A percentile compares a stretch with the other conserved stretches of the same genome.
Evolutionary conservation across 1,140 invertebrate species (phyloP).

Genomic region (Asobara japonica): DNA sequence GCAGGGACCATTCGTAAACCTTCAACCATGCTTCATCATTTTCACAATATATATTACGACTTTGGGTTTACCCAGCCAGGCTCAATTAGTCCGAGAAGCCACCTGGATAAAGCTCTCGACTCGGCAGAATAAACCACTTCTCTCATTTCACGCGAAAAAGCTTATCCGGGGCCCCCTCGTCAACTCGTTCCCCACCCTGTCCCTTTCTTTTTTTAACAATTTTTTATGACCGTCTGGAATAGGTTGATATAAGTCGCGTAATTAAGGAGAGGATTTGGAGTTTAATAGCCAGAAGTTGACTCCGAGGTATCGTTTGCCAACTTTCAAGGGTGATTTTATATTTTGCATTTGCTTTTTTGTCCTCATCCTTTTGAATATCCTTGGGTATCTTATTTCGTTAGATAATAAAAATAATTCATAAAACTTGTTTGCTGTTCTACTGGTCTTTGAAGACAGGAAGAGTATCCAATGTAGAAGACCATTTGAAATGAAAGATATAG

Average conservation of each 20-base stretch:
- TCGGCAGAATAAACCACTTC: slow-evolving; percentile 5
- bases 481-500: neutral
- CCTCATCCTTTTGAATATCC: neutral
- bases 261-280: slow-evolving; percentile 6
- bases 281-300: slow-evolving; percentile 1
- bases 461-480: neutral
- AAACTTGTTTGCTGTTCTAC: slow-evolving; percentile 8
- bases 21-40: slow-evolving; percentile 21
- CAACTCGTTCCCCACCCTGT: too few species aligned
- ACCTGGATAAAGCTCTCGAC: slow-evolving; percentile 22
- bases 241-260: neutral
- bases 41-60: neutral
- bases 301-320: neutral
- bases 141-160: neutral
- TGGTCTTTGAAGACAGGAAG: slow-evolving; percentile 6
- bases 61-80: neutral
- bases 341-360: too few species aligned
- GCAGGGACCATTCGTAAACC: neutral
- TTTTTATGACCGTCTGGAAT: slow-evolving; percentile 17
- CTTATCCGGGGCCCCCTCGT: neutral
- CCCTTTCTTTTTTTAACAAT: neutral
- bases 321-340: neutral
- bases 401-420: neutral
- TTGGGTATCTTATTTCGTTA: neutral
- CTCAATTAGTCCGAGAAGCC: slow-evolving; percentile 8